A percentile compares a stretch with the other conserved stretches of the same genome.
phyloP scores from a whole-genome alignment of 2,113 vertebrate genomes.

The Dermatemys mawii region DNA sequence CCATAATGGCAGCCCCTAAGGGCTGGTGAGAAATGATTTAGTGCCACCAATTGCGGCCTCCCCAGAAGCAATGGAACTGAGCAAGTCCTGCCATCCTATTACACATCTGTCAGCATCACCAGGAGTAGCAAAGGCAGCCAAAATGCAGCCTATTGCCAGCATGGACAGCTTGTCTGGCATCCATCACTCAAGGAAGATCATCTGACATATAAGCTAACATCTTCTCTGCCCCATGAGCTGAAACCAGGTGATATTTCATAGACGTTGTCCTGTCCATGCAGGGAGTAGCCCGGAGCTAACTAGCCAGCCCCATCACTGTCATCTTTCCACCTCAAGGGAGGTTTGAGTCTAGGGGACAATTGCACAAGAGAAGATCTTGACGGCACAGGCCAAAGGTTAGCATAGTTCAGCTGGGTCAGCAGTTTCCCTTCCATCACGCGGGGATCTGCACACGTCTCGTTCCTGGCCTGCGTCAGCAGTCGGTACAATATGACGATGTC shows the following conservation, averaged over 20 bases:
- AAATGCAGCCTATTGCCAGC: too few relatives aligned
- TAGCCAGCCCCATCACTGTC: background rate
- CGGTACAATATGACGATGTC: fast-evolving
- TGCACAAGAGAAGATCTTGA: background rate
- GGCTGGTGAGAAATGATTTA: background rate
- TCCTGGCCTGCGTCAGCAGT: background rate
- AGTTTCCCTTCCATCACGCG: background rate
- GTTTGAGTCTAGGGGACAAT: background rate
- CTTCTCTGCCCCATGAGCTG: background rate
- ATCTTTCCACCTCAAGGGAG: background rate
- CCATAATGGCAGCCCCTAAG: too few relatives aligned
- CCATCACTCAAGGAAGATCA: background rate
- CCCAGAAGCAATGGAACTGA: background rate
- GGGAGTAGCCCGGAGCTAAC: background rate
- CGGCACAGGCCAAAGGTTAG: fast-evolving
- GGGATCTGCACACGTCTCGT: background rate
- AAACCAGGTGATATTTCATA: background rate
- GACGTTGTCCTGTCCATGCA: background rate
- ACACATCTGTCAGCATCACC: background rate
- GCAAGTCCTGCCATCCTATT: background rate
- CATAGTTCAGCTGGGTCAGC: background rate
- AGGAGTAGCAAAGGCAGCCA: background rate
- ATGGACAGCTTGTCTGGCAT: background rate
- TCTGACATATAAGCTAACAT: background rate
- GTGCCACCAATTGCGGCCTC: background rate